A percentile compares a stretch with the other conserved stretches of the same genome.
Conservation (phyloP, 2,888 invertebrate species). For the Diplolepis rosae region DNA sequence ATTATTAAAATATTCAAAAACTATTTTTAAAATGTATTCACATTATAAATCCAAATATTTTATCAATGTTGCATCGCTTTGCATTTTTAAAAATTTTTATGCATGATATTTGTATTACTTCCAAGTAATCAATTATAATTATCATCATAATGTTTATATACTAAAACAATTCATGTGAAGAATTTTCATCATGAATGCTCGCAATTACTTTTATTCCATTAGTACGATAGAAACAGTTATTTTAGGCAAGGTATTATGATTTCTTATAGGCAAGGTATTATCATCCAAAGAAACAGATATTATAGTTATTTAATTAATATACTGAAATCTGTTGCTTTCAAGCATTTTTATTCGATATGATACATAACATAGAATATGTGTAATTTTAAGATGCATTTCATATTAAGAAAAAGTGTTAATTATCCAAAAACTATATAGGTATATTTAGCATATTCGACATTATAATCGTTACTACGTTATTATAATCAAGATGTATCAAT, state of each 20-base stretch:
- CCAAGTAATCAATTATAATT: neutral
- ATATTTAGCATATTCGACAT: neutral
- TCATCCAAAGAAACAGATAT: constrained; percentile 7
- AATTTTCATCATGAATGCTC: neutral
- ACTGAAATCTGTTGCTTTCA: neutral
- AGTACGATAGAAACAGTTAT: neutral
- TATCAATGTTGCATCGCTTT: neutral
- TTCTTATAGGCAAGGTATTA: constrained; percentile 27
- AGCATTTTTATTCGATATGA: neutral
- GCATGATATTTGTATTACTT: neutral
- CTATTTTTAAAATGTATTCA: neutral
- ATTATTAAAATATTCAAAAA: neutral
- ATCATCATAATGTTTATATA: neutral
- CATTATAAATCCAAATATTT: neutral
- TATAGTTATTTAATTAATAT: neutral
- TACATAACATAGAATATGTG: neutral
- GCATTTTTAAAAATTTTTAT: constrained; percentile 3
- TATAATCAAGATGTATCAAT: neutral
- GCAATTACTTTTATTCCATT: neutral
- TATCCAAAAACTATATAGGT: constrained; percentile 17
- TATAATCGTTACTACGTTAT: neutral
- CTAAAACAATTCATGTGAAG: neutral
- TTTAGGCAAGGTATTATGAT: constrained; percentile 16
- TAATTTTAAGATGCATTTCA: neutral
- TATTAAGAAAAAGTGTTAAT: neutral